Evolutionary conservation across 2,113 vertebrate species (phyloP), one percentile per base, ranked within the genome.

Genomic region (Cyrtonyx montezumae): DNA sequence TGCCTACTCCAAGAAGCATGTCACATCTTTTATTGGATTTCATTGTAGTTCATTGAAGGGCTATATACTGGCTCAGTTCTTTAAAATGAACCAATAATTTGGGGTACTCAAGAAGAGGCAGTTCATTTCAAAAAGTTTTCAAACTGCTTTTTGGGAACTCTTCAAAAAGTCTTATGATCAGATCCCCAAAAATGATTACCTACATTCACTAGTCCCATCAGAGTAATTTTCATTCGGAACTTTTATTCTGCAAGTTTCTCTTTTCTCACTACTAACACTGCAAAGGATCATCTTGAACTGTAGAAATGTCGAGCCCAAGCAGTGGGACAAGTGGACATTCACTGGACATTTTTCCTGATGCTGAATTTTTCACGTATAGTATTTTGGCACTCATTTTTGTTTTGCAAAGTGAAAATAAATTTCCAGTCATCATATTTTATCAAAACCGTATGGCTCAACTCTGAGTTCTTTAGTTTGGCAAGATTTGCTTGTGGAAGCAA

Each of bases 361-460:
- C 43, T 88, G 93, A 66, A 74, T 92, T 92, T 90, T 93, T n/a
- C 42, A 89, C 42, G 23, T 37, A 16, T 55, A 84, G 34, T 30
- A 30, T 81, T 91, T 89, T 96, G 91, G 82, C 93, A 91, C 6
- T 2, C 45, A 48, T 8, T 80, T 85, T 53, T 87, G 68, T 87
- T 93, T 94, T 83, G 76, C 59, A 75, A 79, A 83, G 51, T 4
- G 1, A 75, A 93, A 96, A 92, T 83, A 90, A 92, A 89, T 87
- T 91, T 90, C 89, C 79, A 91, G 69, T 92, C 82, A 87, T 82
- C 48, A 26, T 88, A 77, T 96, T 96, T 95, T 91, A 86, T 91
- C 82, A 91, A 90, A 95, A 94, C 73, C 94, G 91, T 96, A 96
- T 95, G 95, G 85, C 56, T 94, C 67, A 95, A 91, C 66, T 94